Percentiles rank a stretch among this genome's conserved stretches.
Conservation (phyloP, 1,140 invertebrate species). For the Drosophila paulistorum region DNA sequence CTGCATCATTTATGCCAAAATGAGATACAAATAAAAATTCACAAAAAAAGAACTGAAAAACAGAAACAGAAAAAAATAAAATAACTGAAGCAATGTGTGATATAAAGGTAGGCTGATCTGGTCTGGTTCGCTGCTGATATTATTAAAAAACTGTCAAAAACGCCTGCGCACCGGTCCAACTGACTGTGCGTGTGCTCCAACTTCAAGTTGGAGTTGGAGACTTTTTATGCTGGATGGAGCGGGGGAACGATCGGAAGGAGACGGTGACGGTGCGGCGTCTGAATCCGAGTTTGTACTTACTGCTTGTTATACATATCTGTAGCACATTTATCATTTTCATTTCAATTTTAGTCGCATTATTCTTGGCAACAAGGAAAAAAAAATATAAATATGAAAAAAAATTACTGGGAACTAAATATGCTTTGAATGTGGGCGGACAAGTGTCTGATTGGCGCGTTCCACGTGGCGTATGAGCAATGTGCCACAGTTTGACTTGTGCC, state of each 20-base stretch:
- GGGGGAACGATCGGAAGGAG: neutral
- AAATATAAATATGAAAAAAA: no score
- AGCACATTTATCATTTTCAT: conserved; percentile 81
- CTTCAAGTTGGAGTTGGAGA: conserved; percentile 19
- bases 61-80: conserved; percentile 26
- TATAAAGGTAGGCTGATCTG: conserved; percentile 66
- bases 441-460: conserved; percentile 75
- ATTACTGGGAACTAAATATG: conserved; percentile 52
- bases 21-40: conserved; percentile 72
- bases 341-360: conserved; percentile 77
- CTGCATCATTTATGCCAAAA: conserved; percentile 78
- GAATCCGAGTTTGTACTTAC: conserved; percentile 27
- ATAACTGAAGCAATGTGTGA: conserved; percentile 45
- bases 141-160: conserved; percentile 81
- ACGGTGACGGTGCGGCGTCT: conserved; percentile 12
- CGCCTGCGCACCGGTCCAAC: conserved; percentile 68
- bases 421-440: conserved; percentile 66
- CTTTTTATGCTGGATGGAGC: neutral
- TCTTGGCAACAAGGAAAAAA: conserved; percentile 46
- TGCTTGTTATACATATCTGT: conserved; percentile 59
- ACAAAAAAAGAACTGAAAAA: conserved; percentile 31
- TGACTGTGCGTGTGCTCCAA: conserved; percentile 38
- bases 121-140: conserved; percentile 61
- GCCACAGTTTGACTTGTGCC: conserved; percentile 30
- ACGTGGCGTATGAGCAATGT: conserved; percentile 76